Conservation (phyloP, 2,888 invertebrate species). For the Athalia rosae region DNA sequence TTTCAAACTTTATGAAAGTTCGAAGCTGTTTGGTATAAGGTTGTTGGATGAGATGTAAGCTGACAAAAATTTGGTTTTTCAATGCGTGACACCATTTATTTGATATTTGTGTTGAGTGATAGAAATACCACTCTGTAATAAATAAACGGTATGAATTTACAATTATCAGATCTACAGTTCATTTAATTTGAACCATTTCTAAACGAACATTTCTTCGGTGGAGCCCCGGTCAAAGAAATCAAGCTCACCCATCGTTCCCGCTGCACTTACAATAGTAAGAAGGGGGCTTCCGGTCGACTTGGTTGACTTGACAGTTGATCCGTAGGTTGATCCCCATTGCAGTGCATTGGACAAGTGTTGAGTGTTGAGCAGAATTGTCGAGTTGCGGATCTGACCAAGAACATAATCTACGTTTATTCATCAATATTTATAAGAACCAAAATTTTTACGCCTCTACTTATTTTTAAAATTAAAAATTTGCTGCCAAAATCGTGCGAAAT, state of each 20-base stretch:
- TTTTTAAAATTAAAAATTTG: constrained; percentile 27
- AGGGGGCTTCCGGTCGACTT: too few relatives aligned
- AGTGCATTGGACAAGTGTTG: too few relatives aligned
- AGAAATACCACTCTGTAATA: constrained; percentile 13
- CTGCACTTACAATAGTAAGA: too few relatives aligned
- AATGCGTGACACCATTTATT: neutral
- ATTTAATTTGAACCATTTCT: neutral
- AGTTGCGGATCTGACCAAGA: neutral
- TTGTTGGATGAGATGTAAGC: neutral
- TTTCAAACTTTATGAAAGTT: neutral
- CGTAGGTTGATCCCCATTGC: too few relatives aligned
- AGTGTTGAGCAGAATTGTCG: neutral
- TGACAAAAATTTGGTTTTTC: neutral
- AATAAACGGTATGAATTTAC: constrained; percentile 18
- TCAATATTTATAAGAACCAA: constrained; percentile 5
- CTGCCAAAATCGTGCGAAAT: constrained; percentile 3
- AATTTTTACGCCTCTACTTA: neutral
- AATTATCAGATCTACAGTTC: neutral
- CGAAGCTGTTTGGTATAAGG: neutral
- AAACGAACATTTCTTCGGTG: too few relatives aligned
- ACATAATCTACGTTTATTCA: constrained; percentile 19
- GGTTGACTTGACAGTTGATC: too few relatives aligned
- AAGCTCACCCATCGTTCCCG: too few relatives aligned
- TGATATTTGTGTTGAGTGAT: neutral
- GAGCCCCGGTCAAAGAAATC: too few relatives aligned